phyloP scores from a whole-genome alignment of 1,140 invertebrate genomes.

The Potamilus streckersoni region DNA sequence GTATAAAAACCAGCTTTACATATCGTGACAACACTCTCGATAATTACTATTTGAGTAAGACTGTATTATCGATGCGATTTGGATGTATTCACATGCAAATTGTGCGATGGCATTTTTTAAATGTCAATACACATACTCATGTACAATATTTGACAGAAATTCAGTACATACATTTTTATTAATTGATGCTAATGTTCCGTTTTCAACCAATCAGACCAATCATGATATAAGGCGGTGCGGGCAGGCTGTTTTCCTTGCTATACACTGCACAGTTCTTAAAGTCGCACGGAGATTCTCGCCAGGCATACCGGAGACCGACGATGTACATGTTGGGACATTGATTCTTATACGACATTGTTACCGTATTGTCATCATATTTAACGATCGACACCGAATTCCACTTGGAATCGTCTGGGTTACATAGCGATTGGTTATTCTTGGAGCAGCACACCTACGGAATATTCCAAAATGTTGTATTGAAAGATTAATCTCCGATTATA shows the following conservation, averaged over 20 bases:
- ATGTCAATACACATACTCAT: too few relatives aligned
- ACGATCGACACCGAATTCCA: slow-evolving; percentile 49
- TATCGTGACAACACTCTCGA: too few relatives aligned
- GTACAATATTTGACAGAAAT: too few relatives aligned
- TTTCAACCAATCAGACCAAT: slow-evolving; percentile 2
- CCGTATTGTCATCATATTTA: slow-evolving; percentile 21
- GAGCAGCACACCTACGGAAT: slow-evolving; percentile 46
- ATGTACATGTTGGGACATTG: slow-evolving; percentile 15
- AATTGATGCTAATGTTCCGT: background rate
- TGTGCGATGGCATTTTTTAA: too few relatives aligned
- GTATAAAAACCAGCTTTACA: too few relatives aligned
- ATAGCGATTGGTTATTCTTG: slow-evolving; percentile 25
- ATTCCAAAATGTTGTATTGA: too few relatives aligned
- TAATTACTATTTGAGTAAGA: too few relatives aligned
- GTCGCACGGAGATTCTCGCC: slow-evolving; percentile 56
- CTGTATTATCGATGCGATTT: too few relatives aligned
- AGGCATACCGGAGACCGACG: slow-evolving; percentile 40
- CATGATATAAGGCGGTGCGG: slow-evolving; percentile 42
- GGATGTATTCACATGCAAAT: too few relatives aligned
- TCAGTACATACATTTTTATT: too few relatives aligned
- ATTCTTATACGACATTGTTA: slow-evolving; percentile 22
- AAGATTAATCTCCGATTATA: too few relatives aligned
- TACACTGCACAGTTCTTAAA: slow-evolving; percentile 58
- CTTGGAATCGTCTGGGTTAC: slow-evolving; percentile 20
- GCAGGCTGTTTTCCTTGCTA: slow-evolving; percentile 38